Evolutionary conservation across 1,140 invertebrate genomes (phyloP), one percentile per base, ranked within the genome.

Genomic region (Drosophila quadrilineata): DNA sequence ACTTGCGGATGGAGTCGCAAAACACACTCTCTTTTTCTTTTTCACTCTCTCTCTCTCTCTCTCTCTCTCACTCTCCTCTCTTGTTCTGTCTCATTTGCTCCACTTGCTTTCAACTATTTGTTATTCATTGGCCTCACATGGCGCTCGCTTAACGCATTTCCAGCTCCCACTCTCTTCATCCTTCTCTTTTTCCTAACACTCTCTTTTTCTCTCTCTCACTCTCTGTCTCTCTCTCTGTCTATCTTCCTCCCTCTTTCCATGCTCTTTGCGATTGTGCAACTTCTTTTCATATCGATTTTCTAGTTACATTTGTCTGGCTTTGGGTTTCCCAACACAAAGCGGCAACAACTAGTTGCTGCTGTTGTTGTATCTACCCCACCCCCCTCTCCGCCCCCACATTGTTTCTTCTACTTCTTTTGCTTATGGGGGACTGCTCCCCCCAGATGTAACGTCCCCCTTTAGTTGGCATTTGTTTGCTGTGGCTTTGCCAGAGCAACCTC

Each of bases 51-150:
- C 17, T 9, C 16, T 33, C 21, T 6, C 26, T 6, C 16, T 10
- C 4, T 28, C 9, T 17, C 29, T 6, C 26, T 5, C 12, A 4
- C 38, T 2, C 16, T 6, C 16, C 31, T 24, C 36, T 36, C 9
- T 28, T 35, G 33, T 28, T 3, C 19, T 16, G 6, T 22, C 6
- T 17, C 17, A n/a, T n/a, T n/a, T 16, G 6, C 22, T 6, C 12
- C 35, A 41, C 10, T 48, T 26, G 28, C 28, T 38, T 33, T 31
- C 66, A 40, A 60, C 73, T 67, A 50, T 73, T 71, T 84, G 77
- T 76, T 85, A 85, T 84, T 84, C 79, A 84, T 84, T 84, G 77
- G 77, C 79, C 85, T 84, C 75, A 57, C 41, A 57, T 64, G 58
- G 21, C 28, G 48, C 58, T 53, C 10, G 36, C 54, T 57, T 22